A percentile compares a stretch with the other conserved stretches of the same genome.
phyloP scores from a whole-genome alignment of 2,888 invertebrate species.

The Sepiola atlantica region DNA sequence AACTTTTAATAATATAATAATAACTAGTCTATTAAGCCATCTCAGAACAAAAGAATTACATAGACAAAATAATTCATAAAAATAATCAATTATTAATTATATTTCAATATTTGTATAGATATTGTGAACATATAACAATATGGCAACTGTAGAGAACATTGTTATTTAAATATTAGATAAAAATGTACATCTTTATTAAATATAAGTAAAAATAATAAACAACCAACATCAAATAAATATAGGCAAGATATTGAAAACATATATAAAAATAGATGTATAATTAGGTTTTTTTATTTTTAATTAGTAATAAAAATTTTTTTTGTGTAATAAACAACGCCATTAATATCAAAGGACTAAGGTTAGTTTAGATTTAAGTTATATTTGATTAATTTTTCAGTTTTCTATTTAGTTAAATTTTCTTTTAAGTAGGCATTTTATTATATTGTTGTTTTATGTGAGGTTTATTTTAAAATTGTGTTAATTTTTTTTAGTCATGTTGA shows the following conservation, averaged over 20 bases:
- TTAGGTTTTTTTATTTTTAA: background rate
- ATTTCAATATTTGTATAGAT: background rate
- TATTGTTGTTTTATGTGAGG: background rate
- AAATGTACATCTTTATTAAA: background rate
- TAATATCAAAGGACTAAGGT: background rate
- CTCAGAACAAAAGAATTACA: background rate
- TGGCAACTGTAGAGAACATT: background rate
- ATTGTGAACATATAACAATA: background rate
- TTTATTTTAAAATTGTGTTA: background rate
- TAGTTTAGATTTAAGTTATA: background rate
- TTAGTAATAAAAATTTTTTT: background rate
- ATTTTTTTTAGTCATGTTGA: background rate
- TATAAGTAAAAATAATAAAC: too few relatives aligned
- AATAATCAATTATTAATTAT: background rate
- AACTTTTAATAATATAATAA: background rate
- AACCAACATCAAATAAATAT: background rate
- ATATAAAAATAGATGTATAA: background rate
- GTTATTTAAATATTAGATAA: background rate
- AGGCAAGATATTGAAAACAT: background rate
- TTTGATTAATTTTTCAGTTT: background rate
- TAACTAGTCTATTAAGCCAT: background rate
- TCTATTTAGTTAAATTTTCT: background rate
- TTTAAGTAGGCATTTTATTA: background rate
- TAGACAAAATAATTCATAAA: background rate
- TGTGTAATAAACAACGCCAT: background rate